Evolutionary conservation across 2,797 vertebrate species (phyloP).

Genomic region (Sebastes wilsoni): DNA sequence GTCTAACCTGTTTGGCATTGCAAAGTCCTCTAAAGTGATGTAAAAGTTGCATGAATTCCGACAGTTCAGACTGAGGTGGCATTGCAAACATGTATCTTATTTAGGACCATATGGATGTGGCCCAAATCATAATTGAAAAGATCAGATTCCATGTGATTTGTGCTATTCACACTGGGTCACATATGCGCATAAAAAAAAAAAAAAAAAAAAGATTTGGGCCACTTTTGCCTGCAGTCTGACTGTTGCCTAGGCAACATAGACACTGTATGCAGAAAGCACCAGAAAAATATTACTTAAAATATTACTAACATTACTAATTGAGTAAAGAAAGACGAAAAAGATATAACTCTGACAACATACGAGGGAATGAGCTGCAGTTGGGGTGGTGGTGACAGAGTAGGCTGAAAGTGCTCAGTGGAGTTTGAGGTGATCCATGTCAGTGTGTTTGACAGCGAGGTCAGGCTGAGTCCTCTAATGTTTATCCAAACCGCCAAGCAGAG

Average conservation of each 20-base stretch:
- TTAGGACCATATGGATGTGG: no score
- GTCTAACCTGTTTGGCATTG: background rate
- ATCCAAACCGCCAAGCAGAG: constrained; percentile 52
- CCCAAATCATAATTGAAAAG: no score
- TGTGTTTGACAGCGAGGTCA: constrained; percentile 63
- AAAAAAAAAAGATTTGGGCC: no score
- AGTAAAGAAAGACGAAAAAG: background rate
- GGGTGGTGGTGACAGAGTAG: background rate
- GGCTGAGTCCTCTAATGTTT: constrained; percentile 53
- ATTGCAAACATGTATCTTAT: background rate
- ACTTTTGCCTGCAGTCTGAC: background rate
- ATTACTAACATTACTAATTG: background rate
- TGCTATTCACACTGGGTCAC: background rate
- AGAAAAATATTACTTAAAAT: background rate
- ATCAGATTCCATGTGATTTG: no score
- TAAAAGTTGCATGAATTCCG: no score
- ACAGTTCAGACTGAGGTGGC: background rate
- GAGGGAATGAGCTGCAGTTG: background rate
- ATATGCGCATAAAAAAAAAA: no score
- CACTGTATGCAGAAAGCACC: background rate
- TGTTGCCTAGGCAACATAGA: background rate
- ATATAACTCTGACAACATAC: background rate
- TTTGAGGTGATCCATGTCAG: constrained; percentile 55
- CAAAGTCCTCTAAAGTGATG: background rate
- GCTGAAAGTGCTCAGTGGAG: constrained; percentile 29